A percentile compares a stretch with the other conserved stretches of the same genome.
These are phyloP conservation scores for Argyrosomus japonicus DNA, from an alignment of 2,113 vertebrate species.

Conservation along the genomic window DNA sequence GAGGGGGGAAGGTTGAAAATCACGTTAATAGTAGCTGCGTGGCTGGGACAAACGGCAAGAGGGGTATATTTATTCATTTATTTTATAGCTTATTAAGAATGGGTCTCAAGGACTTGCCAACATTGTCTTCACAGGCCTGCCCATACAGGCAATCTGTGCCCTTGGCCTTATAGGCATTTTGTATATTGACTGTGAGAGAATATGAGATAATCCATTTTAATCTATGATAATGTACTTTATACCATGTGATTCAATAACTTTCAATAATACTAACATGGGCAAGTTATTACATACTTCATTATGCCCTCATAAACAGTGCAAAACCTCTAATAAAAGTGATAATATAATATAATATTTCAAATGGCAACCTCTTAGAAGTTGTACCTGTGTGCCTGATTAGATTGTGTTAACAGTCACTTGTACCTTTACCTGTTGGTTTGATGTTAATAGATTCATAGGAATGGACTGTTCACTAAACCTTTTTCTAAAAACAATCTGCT, in stretches of 20 bases:
- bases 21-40: slow-evolving; percentile 71
- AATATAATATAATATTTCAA: slow-evolving; percentile 25
- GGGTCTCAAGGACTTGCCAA: slow-evolving; percentile 75
- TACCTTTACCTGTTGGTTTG: neutral
- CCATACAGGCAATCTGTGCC: slow-evolving; percentile 42
- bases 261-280: slow-evolving; percentile 28
- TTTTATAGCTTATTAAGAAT: slow-evolving; percentile 76
- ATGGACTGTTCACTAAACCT: neutral
- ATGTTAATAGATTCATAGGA: neutral
- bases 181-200: neutral
- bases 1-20: slow-evolving; percentile 79
- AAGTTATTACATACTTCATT: neutral
- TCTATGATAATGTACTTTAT: slow-evolving; percentile 19
- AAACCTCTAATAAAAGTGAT: neutral
- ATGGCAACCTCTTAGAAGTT: neutral
- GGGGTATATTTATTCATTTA: slow-evolving; percentile 80
- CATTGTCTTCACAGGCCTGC: slow-evolving; percentile 50
- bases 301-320: neutral
- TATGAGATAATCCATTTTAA: slow-evolving; percentile 33
- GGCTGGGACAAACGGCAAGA: slow-evolving; percentile 65
- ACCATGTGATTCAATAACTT: neutral
- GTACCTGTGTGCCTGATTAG: neutral
- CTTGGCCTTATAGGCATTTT: slow-evolving; percentile 60
- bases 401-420: neutral
- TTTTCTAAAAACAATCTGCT: neutral